Base-by-base conservation (phyloP, 2,113 vertebrate species). In the Erinaceus europaeus region DNA sequence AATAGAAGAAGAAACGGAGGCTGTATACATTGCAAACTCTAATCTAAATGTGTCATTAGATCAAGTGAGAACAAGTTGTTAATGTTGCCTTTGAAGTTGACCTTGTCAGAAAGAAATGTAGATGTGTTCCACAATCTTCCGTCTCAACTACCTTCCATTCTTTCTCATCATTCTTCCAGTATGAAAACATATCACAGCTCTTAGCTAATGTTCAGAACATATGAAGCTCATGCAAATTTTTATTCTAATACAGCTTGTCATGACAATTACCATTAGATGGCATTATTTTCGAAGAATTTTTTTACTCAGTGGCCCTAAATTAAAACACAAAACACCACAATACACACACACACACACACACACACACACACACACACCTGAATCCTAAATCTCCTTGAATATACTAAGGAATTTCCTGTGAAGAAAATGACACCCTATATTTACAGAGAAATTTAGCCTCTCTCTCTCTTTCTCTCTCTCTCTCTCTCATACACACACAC, bases 1-100 rank as follows among this genome's bases (percentile, higher is more conserved):
- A 96, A 72, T 34, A 95, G 50, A 89, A 90, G 84, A 84, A 95
- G 85, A 91, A 94, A 93, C 59, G 17, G 77, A 90, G 59, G 44
- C 90, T 91, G 86, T 77, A 78, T 95, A 96, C 86, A 89, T 90
- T 95, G 76, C 72, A 92, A 90, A 86, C 73, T 95, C 85, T 91
- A 95, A 96, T 97, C 93, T 96, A 95, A 97, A 96, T 92, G 86
- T 94, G 91, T 93, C 95, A 96, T 97, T 96, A 97, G 78, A 95
- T 85, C n/a, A n/a, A n/a, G n/a, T 90, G 90, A 13, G 68, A 96
- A 96, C 84, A 94, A 95, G 84, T 96, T 94, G 95, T 94, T 97
- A 96, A 93, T 94, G 86, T 92, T 0, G 23, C 94, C 96, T 94
- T 97, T 96, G 91, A 91, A 94, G 86, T 20, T 0, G 27, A 97